phyloP scores from a whole-genome alignment of 1,140 invertebrate species.

The Sesamia nonagrioides region DNA sequence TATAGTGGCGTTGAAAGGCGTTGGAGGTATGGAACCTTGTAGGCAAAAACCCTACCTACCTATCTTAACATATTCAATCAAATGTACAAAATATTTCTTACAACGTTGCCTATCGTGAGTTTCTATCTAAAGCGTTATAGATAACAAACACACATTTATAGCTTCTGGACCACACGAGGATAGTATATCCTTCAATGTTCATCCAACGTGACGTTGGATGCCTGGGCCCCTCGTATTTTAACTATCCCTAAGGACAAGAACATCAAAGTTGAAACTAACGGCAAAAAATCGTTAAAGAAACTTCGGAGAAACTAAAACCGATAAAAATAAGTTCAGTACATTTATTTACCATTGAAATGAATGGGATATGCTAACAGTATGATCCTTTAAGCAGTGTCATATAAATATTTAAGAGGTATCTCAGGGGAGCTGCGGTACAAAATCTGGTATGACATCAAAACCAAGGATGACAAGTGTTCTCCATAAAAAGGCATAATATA shows the following conservation, averaged over 20 bases:
- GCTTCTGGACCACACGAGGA: constrained; percentile 34
- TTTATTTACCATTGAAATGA: neutral
- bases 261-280: constrained; percentile 42
- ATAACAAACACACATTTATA: constrained; percentile 44
- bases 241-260: constrained; percentile 41
- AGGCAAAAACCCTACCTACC: no score
- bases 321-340: neutral
- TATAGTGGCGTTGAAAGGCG: no score
- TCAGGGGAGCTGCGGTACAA: constrained; percentile 20
- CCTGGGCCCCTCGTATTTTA: constrained; percentile 46
- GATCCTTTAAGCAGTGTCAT: constrained; percentile 19
- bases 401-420: constrained; percentile 22
- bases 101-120: constrained; percentile 10
- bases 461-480: neutral
- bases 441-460: constrained; percentile 31
- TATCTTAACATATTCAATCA: no score
- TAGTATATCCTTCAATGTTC: constrained; percentile 48
- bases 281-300: constrained; percentile 32
- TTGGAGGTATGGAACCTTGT: neutral
- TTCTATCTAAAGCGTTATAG: constrained; percentile 22
- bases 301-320: constrained; percentile 18
- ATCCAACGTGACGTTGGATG: constrained; percentile 41
- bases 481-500: constrained; percentile 3
- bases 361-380: constrained; percentile 2
- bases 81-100: neutral